A percentile compares a stretch with the other conserved stretches of the same genome.
Evolutionary conservation across 2,797 vertebrate genomes (phyloP).

Genomic region (Microcaecilia unicolor): DNA sequence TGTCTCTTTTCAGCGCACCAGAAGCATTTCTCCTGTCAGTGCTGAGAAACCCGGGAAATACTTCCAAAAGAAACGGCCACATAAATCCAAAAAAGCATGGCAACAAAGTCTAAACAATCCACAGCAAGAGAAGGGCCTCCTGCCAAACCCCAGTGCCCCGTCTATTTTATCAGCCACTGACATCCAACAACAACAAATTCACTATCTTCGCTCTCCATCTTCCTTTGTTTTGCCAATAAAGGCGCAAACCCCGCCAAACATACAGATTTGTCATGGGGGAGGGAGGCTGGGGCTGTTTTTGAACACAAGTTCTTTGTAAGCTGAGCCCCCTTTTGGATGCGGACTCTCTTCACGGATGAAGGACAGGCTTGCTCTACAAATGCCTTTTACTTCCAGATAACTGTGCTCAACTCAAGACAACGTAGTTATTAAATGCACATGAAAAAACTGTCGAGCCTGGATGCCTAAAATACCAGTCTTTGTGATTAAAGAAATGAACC

Average conservation of each 20-base stretch:
- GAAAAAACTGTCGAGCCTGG: no score
- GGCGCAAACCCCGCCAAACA: conserved; percentile 36
- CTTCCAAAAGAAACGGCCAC: no score
- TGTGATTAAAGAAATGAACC: conserved; percentile 19
- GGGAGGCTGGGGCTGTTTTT: no score
- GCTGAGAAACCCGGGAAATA: no score
- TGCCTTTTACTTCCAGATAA: conserved; percentile 35
- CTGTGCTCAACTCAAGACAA: conserved; percentile 42
- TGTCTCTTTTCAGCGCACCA: no score
- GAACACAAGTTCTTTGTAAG: no score
- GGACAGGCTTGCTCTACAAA: conserved; percentile 37
- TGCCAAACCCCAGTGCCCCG: conserved; percentile 29
- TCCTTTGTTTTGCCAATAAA: conserved; percentile 37
- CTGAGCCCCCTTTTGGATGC: no score
- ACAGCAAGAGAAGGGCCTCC: no score
- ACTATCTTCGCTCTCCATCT: conserved; percentile 42
- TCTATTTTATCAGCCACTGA: conserved; percentile 20
- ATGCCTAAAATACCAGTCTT: conserved; percentile 24
- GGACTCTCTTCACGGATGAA: conserved; percentile 26
- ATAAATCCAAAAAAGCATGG: no score
- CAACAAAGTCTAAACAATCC: no score
- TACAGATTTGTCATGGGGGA: conserved; percentile 58
- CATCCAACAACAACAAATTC: conserved; percentile 35
- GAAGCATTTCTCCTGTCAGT: no score
- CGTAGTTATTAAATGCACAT: conserved; percentile 45